Base-by-base conservation (phyloP, 2,888 invertebrate genomes). In the Clepsis dumicolana region DNA sequence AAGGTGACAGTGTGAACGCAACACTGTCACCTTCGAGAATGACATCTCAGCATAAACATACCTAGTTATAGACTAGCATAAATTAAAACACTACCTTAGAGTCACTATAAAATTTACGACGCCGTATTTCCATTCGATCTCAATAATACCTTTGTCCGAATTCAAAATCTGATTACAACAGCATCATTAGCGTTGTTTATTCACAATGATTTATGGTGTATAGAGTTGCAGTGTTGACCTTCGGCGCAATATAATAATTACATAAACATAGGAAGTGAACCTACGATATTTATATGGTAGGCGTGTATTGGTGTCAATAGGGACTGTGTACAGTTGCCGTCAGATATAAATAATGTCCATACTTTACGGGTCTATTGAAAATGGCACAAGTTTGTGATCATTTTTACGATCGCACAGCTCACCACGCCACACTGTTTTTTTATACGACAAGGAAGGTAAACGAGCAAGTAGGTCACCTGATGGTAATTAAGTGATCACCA, bases 241-340 rank as follows among this genome's bases (percentile, higher is more conserved):
- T 64, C 57, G 25, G 12, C n/a, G 32, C 61, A 61, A 53, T 65
- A 50, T 59, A 65, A 61, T 54, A 66, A 66, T 61, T 48, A 56
- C 61, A 44, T 54, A 61, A 66, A 66, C 54, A 61, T 66, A 66
- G 54, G 61, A 66, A 66, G 54, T 21, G n/a, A 57, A 48, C 38
- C 25, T 32, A 44, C 61, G 32, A 61, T 62, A 44, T 32, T 44
- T 16, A 56, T 54, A 53, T 53, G 61, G 44, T 61, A 61, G 60
- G 66, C 61, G 66, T 53, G 53, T 54, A 44, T 25, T 10, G 38
- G 27, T 54, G 54, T 35, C n/a, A 50, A 50, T 21, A 41, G 18
- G 56, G 41, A 63, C 14, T 29, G 48, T 5, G 35, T 56, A 24
- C 3, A 32, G 56, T 56, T 21, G 7, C 18, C 29, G 7, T 18